Evolutionary conservation across 2,113 vertebrate species (phyloP), one percentile per base, ranked within the genome.

Genomic region (Theristicus caerulescens): DNA sequence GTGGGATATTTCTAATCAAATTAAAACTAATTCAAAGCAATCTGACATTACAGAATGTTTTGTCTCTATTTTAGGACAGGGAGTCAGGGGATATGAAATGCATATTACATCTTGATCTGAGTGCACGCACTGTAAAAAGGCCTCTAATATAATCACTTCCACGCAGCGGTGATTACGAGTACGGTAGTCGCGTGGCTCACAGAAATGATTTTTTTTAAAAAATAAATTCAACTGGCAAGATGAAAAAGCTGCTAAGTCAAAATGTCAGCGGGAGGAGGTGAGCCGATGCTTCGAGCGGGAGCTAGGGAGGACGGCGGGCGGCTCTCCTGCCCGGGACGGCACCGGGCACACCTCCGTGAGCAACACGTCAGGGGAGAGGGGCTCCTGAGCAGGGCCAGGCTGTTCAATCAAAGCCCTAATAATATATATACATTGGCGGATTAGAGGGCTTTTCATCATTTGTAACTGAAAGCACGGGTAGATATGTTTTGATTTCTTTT

Each of bases 1-100:
- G 66, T 94, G 96, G 93, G 95, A 97, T 84, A 90, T 91, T 97
- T 95, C 94, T 96, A 94, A 98, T 95, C 96, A 97, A 98, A 98
- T 97, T 86, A 95, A 90, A 95, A 74, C 88, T 84, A 91, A 97
- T 96, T 96, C 95, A 91, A 70, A 91, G 87, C 91, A 82, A 94
- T 94, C 90, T 94, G 87, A 86, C 96, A 70, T 92, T 91, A 92
- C 86, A 78, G 47, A 88, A 86, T 77, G 88, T 92, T 96, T 94
- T 94, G 95, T 93, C 87, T 97, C 86, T 95, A n/a, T 86, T 96
- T 95, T 78, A 47, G 93, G 95, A 78, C 76, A 76, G 90, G 65
- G 85, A 96, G 80, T 91, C 58, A 26, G 82, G 89, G 88, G 88
- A 94, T 66, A 76, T 15, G 76, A 38, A 67, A 47, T 79, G 86